phyloP scores from a whole-genome alignment of 2,888 invertebrate species.

The Tachystola acroxantha region DNA sequence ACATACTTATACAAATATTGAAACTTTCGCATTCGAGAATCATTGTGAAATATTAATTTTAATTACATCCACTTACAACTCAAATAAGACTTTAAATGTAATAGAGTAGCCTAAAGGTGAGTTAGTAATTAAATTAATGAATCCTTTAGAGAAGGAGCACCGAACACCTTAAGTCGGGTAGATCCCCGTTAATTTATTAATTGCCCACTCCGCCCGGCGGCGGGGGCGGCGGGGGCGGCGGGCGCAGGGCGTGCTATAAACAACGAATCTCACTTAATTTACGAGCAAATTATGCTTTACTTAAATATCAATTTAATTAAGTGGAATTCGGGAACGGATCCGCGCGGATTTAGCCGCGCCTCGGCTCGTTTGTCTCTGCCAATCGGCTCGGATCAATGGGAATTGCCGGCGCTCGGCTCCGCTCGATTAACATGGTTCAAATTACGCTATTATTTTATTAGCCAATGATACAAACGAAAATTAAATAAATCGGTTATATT shows the following conservation, averaged over 20 bases:
- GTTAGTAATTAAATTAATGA: slow-evolving; percentile 66
- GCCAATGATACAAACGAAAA: not conserved
- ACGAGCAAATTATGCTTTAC: slow-evolving; percentile 77
- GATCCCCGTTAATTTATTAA: slow-evolving; percentile 75
- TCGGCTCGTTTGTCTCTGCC: slow-evolving; percentile 61
- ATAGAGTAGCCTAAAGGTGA: slow-evolving; percentile 17
- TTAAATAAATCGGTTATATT: not conserved
- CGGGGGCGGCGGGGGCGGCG: not conserved
- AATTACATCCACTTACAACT: too few relatives aligned
- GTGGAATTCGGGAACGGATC: slow-evolving; percentile 62
- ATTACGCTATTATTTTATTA: slow-evolving; percentile 13
- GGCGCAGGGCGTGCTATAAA: slow-evolving; percentile 54
- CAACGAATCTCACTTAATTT: slow-evolving; percentile 75
- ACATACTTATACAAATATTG: too few relatives aligned
- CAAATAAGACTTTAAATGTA: slow-evolving; percentile 3
- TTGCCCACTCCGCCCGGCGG: slow-evolving; percentile 61
- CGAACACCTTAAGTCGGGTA: slow-evolving; percentile 64
- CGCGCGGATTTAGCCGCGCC: slow-evolving; percentile 43
- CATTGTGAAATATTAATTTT: too few relatives aligned
- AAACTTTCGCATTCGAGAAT: too few relatives aligned
- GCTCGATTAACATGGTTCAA: slow-evolving; percentile 27
- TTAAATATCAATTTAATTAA: slow-evolving; percentile 79
- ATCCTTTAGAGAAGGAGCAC: slow-evolving; percentile 52
- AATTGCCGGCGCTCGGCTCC: slow-evolving; percentile 6
- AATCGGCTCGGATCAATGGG: slow-evolving; percentile 41